A percentile compares a stretch with the other conserved stretches of the same genome.
These are phyloP conservation scores for Eutrigla gurnardus DNA, from an alignment of 2,797 vertebrate species.

Conservation along the genomic window DNA sequence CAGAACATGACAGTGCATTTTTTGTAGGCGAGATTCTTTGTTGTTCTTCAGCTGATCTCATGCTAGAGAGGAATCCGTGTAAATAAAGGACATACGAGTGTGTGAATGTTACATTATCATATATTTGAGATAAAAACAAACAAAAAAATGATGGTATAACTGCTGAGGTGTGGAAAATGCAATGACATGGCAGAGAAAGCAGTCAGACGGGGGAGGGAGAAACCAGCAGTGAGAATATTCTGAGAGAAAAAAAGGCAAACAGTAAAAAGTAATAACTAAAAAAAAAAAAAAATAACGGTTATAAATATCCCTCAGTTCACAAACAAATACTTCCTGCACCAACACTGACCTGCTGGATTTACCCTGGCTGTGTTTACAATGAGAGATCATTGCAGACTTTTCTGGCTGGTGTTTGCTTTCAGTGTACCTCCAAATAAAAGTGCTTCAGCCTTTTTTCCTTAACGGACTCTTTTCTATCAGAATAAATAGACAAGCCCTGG, in stretches of 20 bases:
- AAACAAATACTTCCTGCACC: background rate
- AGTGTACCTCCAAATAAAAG: background rate
- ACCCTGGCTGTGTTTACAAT: background rate
- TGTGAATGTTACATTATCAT: background rate
- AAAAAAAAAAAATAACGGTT: background rate
- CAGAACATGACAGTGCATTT: background rate
- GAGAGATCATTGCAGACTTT: background rate
- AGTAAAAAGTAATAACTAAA: background rate
- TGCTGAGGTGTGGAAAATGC: background rate
- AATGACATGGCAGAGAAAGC: background rate
- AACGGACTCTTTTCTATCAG: background rate
- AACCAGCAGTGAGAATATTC: background rate
- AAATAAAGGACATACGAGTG: background rate
- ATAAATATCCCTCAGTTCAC: slow-evolving; percentile 1
- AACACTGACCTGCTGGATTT: background rate
- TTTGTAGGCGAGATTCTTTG: too few relatives aligned
- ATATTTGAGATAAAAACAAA: background rate
- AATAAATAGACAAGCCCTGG: background rate
- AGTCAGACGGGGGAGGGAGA: background rate
- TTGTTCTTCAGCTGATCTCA: background rate
- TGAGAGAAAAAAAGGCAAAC: background rate
- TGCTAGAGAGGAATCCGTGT: background rate
- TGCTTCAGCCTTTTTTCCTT: background rate
- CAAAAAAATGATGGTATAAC: background rate
- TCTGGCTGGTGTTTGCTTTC: background rate